phyloP scores from a whole-genome alignment of 2,888 invertebrate species.

The Podabrus alpinus region DNA sequence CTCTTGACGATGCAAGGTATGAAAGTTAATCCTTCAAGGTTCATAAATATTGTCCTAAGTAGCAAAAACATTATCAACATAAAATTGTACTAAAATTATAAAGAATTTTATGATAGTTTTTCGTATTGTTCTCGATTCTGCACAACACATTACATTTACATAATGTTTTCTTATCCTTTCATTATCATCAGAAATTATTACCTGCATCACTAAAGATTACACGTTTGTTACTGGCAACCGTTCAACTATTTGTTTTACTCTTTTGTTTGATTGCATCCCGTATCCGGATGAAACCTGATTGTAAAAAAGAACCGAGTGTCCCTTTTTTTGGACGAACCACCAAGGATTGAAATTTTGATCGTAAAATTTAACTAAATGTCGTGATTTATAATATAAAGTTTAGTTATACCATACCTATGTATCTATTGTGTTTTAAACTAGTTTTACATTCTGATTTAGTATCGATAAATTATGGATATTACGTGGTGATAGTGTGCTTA shows the following conservation, averaged over 20 bases:
- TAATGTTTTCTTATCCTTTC: constrained; percentile 29
- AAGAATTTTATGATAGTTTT: constrained; percentile 20
- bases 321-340: constrained; percentile 7
- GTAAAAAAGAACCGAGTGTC: constrained; percentile 16
- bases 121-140: constrained; percentile 20
- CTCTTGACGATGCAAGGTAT: not conserved
- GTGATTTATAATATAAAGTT: constrained; percentile 22
- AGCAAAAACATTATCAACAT: constrained; percentile 7
- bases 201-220: constrained; percentile 11
- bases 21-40: not conserved
- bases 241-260: constrained; percentile 19
- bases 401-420: constrained; percentile 1
- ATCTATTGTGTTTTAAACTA: constrained; percentile 25
- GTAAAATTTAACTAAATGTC: constrained; percentile 17
- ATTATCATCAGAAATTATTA: constrained; percentile 31
- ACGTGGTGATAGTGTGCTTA: constrained; percentile 26
- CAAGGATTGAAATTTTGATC: constrained; percentile 1
- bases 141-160: constrained; percentile 23
- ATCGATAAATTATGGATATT: constrained; percentile 32
- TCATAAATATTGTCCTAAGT: not conserved
- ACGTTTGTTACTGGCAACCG: constrained; percentile 14
- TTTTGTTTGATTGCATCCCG: constrained; percentile 24
- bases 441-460: constrained; percentile 33
- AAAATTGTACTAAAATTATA: constrained; percentile 25
- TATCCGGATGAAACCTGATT: constrained; percentile 30